Evolutionary conservation across 2,113 vertebrate species (phyloP), one percentile per base, ranked within the genome.

Genomic region (Cnemophilus loriae): DNA sequence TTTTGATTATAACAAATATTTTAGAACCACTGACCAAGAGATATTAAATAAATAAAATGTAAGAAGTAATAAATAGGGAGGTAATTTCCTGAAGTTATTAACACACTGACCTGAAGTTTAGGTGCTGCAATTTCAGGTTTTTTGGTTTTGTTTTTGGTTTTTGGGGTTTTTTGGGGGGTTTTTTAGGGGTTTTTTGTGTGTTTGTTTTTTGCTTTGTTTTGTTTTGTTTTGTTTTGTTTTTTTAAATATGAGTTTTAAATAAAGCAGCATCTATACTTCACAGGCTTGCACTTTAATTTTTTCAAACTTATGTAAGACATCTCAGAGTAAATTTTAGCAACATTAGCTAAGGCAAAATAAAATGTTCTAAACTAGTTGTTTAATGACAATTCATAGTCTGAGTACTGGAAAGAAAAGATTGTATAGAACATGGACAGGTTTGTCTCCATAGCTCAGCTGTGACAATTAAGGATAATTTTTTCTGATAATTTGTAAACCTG

Each of bases 1-100:
- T 77, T 97, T 97, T 94, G 79, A 88, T 84, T 94, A n/a, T 96
- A 95, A 88, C 68, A 59, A 35, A 47, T 82, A 79, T 67, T 95
- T 98, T 94, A 81, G 64, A 96, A 68, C n/a, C 33, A 79, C 20
- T 96, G 55, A 69, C 8, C 27, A 74, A 86, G 65, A 92, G 10
- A 35, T 44, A 70, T 35, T 93, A 71, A 76, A 84, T 73, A 52
- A 93, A 52, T 81, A 71, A 79, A 64, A 57, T 59, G 16, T 28
- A 41, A 83, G 70, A 73, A 60, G 4, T 50, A 69, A 78, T 82
- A 82, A 84, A 63, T 59, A 88, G 3, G 21, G 44, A 90, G 50
- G n/a, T 67, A 87, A 76, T 8, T 20, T 61, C 39, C 63, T 37
- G 21, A 78, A 89, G 50, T 28, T 68, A 27, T 80, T 87, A 93